A percentile compares a stretch with the other conserved stretches of the same genome.
phyloP scores from a whole-genome alignment of 1,140 invertebrate genomes.

The Pogonomyrmex barbatus region DNA sequence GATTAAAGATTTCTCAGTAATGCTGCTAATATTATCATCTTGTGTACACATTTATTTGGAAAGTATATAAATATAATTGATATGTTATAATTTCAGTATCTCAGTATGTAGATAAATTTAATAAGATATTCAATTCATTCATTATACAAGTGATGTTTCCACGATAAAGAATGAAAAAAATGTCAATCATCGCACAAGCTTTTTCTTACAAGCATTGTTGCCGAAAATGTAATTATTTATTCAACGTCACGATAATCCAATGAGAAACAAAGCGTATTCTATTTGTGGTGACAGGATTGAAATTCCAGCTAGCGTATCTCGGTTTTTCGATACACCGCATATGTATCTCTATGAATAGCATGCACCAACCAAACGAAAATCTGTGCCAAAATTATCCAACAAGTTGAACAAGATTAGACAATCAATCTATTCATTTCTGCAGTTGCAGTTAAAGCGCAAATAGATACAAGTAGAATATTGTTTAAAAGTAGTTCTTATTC shows the following conservation, averaged over 20 bases:
- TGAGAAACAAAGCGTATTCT: conserved; percentile 20
- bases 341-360: neutral
- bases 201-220: neutral
- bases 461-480: neutral
- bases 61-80: neutral
- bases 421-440: conserved; percentile 3
- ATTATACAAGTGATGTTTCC: neutral
- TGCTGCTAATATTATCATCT: neutral
- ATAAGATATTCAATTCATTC: no score
- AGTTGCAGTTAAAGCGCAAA: neutral
- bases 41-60: neutral
- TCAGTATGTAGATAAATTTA: neutral
- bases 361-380: neutral
- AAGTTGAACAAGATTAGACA: neutral
- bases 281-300: conserved; percentile 32
- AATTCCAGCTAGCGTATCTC: conserved; percentile 35
- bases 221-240: conserved; percentile 43
- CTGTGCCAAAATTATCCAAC: conserved; percentile 38
- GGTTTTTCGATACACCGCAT: conserved; percentile 6
- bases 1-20: neutral
- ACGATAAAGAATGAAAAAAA: neutral
- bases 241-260: conserved; percentile 1
- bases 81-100: neutral
- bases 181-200: neutral
- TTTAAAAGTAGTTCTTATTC: neutral